Evolutionary conservation across 2,888 invertebrate species (phyloP).

Genomic region (Leptodirus hochenwartii): DNA sequence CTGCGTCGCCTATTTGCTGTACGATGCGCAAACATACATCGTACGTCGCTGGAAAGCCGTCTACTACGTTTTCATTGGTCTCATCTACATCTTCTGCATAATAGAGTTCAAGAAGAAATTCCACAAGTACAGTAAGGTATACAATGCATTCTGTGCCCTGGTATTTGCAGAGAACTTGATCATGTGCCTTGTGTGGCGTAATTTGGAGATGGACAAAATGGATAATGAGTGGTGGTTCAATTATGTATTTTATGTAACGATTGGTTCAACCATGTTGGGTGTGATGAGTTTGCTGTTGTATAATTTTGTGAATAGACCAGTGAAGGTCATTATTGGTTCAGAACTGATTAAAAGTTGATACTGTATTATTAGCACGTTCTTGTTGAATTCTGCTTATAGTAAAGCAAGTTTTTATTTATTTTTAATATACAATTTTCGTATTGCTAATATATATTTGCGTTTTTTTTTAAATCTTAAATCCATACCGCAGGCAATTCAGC

Average conservation of each 20-base stretch:
- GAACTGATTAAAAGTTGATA: too few relatives aligned
- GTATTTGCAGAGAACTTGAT: constrained; percentile 45
- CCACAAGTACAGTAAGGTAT: constrained; percentile 50
- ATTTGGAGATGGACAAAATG: constrained; percentile 26
- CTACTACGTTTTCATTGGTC: constrained; percentile 52
- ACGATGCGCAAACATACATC: constrained; percentile 39
- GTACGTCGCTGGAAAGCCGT: constrained; percentile 23
- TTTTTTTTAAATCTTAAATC: too few relatives aligned
- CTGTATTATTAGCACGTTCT: too few relatives aligned
- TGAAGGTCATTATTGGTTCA: constrained; percentile 22
- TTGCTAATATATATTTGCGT: too few relatives aligned
- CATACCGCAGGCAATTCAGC: too few relatives aligned
- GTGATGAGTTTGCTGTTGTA: constrained; percentile 42
- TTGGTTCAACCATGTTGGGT: constrained; percentile 38
- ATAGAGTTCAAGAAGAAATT: constrained; percentile 67
- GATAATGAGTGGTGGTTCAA: constrained; percentile 46
- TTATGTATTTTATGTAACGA: constrained; percentile 42
- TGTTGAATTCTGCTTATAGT: too few relatives aligned
- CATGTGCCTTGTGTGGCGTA: constrained; percentile 53
- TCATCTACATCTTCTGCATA: constrained; percentile 55
- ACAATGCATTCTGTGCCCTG: constrained; percentile 45
- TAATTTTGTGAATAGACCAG: constrained; percentile 42
- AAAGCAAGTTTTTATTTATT: too few relatives aligned
- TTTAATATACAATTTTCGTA: too few relatives aligned
- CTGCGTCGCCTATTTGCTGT: constrained; percentile 43